phyloP scores from a whole-genome alignment of 92 coral and sea anemone genomes.

The Umimayanthus kanabou region DNA sequence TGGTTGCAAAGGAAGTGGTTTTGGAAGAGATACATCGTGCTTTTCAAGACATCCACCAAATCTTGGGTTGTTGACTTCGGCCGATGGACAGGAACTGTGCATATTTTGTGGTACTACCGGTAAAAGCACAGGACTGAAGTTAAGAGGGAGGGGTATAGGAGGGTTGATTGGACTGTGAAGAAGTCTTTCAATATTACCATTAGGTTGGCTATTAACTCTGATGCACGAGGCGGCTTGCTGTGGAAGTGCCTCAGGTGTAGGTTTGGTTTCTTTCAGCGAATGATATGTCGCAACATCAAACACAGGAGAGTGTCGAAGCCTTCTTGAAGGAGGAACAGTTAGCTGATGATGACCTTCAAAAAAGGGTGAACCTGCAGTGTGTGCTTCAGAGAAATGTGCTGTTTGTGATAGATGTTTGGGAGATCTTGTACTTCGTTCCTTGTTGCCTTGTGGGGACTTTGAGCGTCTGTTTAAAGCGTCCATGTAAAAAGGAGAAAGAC shows the following conservation, averaged over 20 bases:
- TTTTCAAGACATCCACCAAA: not conserved
- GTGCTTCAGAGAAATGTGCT: not conserved
- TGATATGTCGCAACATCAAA: not conserved
- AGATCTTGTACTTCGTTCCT: not conserved
- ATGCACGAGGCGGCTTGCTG: not conserved
- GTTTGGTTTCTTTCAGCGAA: not conserved
- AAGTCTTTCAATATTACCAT: not conserved
- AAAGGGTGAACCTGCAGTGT: not conserved
- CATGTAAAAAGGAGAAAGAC: not conserved
- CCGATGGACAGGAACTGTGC: not conserved
- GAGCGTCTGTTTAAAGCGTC: not conserved
- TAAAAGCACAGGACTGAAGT: slow-evolving; percentile 5
- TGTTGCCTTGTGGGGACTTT: not conserved
- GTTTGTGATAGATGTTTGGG: not conserved
- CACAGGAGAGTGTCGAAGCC: not conserved
- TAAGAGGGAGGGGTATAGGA: slow-evolving; percentile 5
- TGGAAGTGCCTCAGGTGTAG: not conserved
- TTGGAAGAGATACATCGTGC: not conserved
- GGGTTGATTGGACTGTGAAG: not conserved
- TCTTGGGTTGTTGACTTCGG: not conserved
- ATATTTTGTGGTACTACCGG: not conserved
- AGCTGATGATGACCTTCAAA: not conserved
- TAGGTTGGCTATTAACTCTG: not conserved
- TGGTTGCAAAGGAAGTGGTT: slow-evolving; percentile 11
- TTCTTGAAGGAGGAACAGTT: slow-evolving; percentile 14